These are phyloP conservation scores for Sphyrna mokarran DNA, from an alignment of 2,113 vertebrate genomes.

Conservation along the genomic window DNA sequence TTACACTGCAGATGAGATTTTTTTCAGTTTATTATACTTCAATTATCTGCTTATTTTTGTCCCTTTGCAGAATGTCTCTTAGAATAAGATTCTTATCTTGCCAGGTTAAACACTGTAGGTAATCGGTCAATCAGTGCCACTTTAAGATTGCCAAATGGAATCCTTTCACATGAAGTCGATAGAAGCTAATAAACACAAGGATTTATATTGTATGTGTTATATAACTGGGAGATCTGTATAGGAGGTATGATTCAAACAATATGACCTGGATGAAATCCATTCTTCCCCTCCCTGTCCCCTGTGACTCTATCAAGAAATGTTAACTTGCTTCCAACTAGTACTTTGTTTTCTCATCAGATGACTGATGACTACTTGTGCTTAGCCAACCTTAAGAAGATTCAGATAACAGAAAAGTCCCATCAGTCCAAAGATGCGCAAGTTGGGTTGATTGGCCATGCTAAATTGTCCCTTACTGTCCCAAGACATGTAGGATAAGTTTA, in stretches of 20 bases:
- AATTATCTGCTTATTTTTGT: neutral
- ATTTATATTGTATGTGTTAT: neutral
- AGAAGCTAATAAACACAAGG: neutral
- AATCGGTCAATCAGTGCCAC: neutral
- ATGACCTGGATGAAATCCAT: constrained; percentile 19
- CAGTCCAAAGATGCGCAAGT: neutral
- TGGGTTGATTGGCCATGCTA: too few species aligned
- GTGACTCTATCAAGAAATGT: neutral
- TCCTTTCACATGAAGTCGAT: neutral
- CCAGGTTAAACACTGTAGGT: neutral
- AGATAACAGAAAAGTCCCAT: neutral
- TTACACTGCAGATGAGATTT: neutral
- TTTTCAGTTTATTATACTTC: neutral
- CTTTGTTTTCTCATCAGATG: neutral
- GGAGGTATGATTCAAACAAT: neutral
- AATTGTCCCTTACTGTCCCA: too few species aligned
- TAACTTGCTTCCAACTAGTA: neutral
- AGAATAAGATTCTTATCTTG: neutral
- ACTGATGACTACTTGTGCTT: neutral
- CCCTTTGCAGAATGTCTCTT: neutral
- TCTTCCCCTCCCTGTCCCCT: neutral
- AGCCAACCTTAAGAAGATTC: neutral
- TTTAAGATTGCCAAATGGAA: neutral
- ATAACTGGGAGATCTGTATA: neutral
- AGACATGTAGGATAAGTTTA: too few species aligned